These are phyloP conservation scores for Idaea biselata DNA, from an alignment of 2,888 invertebrate species.

Conservation along the genomic window DNA sequence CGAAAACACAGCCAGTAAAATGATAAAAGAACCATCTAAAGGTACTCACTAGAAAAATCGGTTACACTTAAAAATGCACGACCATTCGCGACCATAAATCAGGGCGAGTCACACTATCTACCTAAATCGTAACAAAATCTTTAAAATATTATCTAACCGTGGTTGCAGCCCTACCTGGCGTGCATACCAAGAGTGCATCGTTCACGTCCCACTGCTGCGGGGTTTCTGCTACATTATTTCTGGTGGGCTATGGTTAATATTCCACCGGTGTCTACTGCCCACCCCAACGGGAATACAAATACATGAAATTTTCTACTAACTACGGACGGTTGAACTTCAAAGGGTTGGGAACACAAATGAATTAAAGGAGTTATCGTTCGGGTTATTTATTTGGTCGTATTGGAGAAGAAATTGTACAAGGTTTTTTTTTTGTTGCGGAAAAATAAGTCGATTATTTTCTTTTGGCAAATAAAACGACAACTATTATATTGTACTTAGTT, in stretches of 20 bases:
- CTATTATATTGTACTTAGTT: background rate
- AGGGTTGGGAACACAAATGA: constrained; percentile 33
- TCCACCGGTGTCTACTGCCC: constrained; percentile 55
- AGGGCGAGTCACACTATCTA: background rate
- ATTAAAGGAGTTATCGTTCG: constrained; percentile 10
- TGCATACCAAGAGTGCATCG: constrained; percentile 44
- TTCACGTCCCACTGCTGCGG: constrained; percentile 63
- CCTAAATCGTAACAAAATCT: constrained; percentile 1
- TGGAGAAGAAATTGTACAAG: background rate
- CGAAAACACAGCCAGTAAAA: too few relatives aligned
- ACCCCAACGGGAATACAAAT: constrained; percentile 68
- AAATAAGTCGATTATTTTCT: background rate
- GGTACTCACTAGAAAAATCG: too few relatives aligned
- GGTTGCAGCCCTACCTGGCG: constrained; percentile 21
- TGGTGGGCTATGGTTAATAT: constrained; percentile 62
- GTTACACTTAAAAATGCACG: background rate
- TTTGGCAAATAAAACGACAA: background rate
- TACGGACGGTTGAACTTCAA: constrained; percentile 59
- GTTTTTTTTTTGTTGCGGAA: background rate
- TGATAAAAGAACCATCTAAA: too few relatives aligned
- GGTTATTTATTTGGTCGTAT: background rate
- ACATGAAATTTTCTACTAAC: constrained; percentile 46
- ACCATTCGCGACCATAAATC: background rate
- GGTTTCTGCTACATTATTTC: constrained; percentile 73
- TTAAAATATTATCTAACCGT: constrained; percentile 9